Evolutionary conservation across 1,140 invertebrate genomes (phyloP).

Genomic region (Drosophila nannoptera): DNA sequence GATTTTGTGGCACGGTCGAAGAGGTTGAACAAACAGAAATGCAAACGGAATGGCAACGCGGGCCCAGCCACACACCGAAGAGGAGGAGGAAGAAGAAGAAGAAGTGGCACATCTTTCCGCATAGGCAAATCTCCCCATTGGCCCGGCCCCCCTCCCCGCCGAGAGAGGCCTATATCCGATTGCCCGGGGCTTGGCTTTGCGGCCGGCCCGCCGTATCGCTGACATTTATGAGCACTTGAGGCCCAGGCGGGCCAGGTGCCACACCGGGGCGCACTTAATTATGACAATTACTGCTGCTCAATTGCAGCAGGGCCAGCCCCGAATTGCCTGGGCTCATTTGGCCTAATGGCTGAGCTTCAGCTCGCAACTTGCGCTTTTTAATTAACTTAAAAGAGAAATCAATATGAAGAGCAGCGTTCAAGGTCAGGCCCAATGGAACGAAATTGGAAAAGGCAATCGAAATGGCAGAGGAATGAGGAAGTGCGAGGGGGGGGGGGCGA

Average conservation of each 20-base stretch:
- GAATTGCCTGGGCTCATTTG: too few relatives aligned
- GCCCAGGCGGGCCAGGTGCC: background rate
- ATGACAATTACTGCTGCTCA: constrained; percentile 55
- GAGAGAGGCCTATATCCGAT: too few relatives aligned
- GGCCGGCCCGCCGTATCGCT: constrained; percentile 12
- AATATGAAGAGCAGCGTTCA: constrained; percentile 55
- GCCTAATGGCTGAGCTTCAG: constrained; percentile 37
- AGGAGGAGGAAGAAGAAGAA: background rate
- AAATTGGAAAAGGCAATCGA: background rate
- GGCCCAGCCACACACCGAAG: background rate
- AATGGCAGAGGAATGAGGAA: background rate
- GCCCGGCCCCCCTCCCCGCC: too few relatives aligned
- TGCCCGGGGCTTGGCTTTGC: background rate
- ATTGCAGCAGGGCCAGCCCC: constrained; percentile 34
- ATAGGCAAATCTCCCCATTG: background rate
- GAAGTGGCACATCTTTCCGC: background rate
- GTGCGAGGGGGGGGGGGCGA: background rate
- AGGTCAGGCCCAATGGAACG: constrained; percentile 32
- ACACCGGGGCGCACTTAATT: constrained; percentile 36
- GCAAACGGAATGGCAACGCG: constrained; percentile 27
- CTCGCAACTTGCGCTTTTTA: constrained; percentile 53
- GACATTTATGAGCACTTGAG: constrained; percentile 34
- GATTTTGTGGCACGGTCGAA: constrained; percentile 45
- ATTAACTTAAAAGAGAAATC: constrained; percentile 71
- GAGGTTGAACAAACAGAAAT: constrained; percentile 31